phyloP scores from a whole-genome alignment of 2,113 vertebrate species.

The Alaudala cheleensis region DNA sequence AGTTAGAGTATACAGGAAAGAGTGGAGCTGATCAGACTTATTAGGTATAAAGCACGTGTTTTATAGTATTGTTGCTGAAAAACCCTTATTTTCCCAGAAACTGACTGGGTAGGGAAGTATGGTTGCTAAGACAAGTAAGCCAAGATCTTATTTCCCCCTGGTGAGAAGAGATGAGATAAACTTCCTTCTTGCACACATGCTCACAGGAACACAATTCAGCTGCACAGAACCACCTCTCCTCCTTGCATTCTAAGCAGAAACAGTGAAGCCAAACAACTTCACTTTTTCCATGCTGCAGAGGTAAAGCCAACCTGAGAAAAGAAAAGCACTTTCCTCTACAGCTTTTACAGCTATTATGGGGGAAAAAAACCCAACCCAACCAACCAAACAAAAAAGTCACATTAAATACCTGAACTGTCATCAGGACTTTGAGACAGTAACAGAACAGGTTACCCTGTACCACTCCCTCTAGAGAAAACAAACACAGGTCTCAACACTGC shows the following conservation, averaged over 20 bases:
- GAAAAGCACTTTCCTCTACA: neutral
- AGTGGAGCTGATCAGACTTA: neutral
- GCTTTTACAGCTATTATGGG: neutral
- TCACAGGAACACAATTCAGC: neutral
- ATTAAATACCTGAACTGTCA: neutral
- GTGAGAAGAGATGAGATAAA: neutral
- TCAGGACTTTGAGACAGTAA: neutral
- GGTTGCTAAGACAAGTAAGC: neutral
- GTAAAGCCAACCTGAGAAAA: neutral
- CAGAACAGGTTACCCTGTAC: neutral
- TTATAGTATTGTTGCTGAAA: neutral
- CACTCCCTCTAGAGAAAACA: neutral
- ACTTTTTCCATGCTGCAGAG: neutral
- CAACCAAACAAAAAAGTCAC: neutral
- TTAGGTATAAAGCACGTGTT: neutral
- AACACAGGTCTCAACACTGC: neutral
- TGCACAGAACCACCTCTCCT: neutral
- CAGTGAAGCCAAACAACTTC: neutral
- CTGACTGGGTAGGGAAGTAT: neutral
- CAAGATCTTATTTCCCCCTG: neutral
- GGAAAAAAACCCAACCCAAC: neutral
- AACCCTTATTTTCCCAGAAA: neutral
- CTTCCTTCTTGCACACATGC: neutral
- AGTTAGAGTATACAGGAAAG: neutral
- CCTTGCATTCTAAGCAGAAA: neutral